These are phyloP conservation scores for Fulmarus glacialis DNA, from an alignment of 2,113 vertebrate species.

Conservation along the genomic window DNA sequence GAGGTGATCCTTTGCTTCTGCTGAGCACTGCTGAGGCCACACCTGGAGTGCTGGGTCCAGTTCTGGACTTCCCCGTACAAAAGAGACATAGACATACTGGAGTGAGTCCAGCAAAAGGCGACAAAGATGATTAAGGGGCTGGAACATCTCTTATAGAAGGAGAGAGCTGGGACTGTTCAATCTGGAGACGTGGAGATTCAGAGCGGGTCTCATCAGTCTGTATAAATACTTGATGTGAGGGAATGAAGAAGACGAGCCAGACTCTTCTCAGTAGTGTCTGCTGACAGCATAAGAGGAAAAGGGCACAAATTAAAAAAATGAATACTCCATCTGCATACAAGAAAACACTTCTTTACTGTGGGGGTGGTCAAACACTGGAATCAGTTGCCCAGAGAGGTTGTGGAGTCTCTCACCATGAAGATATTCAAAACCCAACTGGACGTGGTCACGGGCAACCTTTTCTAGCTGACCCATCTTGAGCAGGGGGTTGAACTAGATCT, in stretches of 20 bases:
- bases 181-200: not conserved
- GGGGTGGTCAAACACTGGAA: not conserved
- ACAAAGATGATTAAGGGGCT: not conserved
- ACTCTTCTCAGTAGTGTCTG: not conserved
- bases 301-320: not conserved
- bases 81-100: not conserved
- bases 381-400: not conserved
- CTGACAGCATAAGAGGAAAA: not conserved
- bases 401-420: not conserved
- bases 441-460: rapidly evolving
- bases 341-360: not conserved
- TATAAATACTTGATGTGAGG: not conserved
- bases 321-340: not conserved
- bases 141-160: not conserved
- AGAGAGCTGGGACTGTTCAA: not conserved
- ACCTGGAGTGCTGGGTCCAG: not conserved
- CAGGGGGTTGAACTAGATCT: not conserved
- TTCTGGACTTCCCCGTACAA: not conserved
- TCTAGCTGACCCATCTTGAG: not conserved
- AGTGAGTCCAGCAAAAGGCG: not conserved
- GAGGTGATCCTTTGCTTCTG: not conserved
- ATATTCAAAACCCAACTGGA: not conserved
- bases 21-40: not conserved
- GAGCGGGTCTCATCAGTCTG: not conserved
- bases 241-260: not conserved